Conservation (phyloP, 2,113 vertebrate species). For the Zapornia atra region DNA sequence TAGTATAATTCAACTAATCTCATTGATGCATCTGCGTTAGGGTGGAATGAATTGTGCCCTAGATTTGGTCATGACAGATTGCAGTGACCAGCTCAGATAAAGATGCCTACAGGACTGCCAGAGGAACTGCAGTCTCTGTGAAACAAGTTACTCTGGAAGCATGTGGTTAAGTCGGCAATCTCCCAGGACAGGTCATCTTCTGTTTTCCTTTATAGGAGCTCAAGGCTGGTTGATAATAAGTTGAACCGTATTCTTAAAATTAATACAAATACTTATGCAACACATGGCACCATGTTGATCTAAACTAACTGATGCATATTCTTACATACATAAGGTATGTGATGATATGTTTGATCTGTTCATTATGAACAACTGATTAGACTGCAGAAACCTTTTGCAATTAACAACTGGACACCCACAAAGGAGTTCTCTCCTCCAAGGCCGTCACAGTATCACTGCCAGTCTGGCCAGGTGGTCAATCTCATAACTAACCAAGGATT, state of each 20-base stretch:
- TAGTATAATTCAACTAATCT: background rate
- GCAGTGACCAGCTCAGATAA: background rate
- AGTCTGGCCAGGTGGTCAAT: background rate
- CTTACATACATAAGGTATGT: background rate
- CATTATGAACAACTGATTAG: background rate
- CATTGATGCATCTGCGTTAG: background rate
- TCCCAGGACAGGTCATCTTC: background rate
- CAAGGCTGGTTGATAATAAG: background rate
- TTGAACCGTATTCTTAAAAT: conserved; percentile 8
- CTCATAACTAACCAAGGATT: background rate
- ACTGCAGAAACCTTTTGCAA: background rate
- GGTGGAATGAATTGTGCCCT: background rate
- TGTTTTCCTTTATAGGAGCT: background rate
- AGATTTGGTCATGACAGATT: background rate
- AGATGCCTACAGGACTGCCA: background rate
- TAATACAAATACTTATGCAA: background rate
- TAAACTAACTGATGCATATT: background rate
- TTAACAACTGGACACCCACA: background rate
- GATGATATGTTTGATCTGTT: background rate
- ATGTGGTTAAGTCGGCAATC: background rate
- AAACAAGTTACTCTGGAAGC: background rate
- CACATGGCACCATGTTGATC: background rate
- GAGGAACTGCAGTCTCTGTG: background rate
- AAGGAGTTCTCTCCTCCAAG: background rate
- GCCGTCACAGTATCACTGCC: background rate